Evolutionary conservation across 2,797 vertebrate genomes (phyloP), one percentile per base, ranked within the genome.

Genomic region (Pygocentrus nattereri): DNA sequence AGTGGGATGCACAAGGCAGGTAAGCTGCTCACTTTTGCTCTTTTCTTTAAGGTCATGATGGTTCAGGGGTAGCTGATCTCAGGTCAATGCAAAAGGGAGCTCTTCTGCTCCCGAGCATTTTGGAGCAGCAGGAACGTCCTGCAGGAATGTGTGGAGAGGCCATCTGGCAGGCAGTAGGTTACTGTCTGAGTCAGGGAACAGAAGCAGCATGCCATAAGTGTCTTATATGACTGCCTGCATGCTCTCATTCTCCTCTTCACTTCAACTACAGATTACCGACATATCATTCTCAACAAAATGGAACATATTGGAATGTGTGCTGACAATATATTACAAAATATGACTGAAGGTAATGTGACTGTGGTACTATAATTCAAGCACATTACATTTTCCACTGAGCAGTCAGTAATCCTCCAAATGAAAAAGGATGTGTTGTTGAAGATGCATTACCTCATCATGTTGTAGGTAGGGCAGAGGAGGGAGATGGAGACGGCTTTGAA

Each of bases 151-250:
- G 76, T 47, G 4, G 73, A 56, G 65, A 80, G 59, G 27, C 68
- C 78, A 73, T 80, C 61, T 77, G 79, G 68, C 62, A 84, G 25
- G 30, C 30, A 68, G 73, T 49, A 52, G 5, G 18, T 31, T 56
- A 27, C 65, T 44, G 50, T 73, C 16, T 64, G 67, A 74, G 23
- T 27, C 41, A 54, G 73, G 49, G 56, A 72, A 68, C 25, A 52
- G 47, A 54, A 52, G 67, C 10, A 31, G 70, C 38, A 72, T 72
- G 41, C 74, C 70, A n/a, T 7, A 80, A 77, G 68, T 64, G 76
- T 50, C 50, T 72, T 79, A 56, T 83, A 85, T 87, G 58, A 84
- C 25, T 52, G 49, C 50, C 71, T 88, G 86, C 89, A 85, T 54
- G 87, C 86, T 59, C 23, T 78, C 58, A 77, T 54, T 47, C 81